Percentiles rank a stretch among this genome's conserved stretches.
Conservation (phyloP, 2,113 vertebrate species). For the Pseudopipra pipra region DNA sequence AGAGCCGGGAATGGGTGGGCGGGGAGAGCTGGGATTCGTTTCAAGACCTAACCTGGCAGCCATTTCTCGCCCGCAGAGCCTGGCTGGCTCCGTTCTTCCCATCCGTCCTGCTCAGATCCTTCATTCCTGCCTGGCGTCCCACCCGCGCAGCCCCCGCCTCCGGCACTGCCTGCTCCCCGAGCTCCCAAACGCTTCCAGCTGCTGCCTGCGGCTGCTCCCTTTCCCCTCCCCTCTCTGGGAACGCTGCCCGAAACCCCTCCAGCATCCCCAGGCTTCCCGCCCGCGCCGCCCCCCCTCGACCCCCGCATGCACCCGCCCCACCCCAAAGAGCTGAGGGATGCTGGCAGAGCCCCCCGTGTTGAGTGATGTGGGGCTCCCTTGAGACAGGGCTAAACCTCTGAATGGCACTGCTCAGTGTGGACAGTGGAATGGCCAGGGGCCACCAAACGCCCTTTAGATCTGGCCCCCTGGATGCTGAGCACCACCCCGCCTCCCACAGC, state of each 20-base stretch:
- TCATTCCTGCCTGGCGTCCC: constrained; percentile 11
- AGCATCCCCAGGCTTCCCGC: neutral
- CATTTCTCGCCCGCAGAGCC: neutral
- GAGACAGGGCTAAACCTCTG: neutral
- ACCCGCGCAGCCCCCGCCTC: neutral
- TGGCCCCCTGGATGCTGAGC: neutral
- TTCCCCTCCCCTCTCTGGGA: neutral
- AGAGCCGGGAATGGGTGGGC: neutral
- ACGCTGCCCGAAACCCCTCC: neutral
- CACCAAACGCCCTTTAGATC: neutral
- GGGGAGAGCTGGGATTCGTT: neutral
- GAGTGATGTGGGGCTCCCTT: neutral
- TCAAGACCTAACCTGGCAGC: neutral
- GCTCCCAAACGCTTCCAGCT: neutral
- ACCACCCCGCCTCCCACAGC: neutral
- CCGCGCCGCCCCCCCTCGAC: neutral
- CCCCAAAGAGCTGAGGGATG: neutral
- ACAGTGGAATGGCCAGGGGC: neutral
- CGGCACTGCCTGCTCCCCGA: neutral
- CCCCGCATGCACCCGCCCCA: neutral
- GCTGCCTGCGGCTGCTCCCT: neutral
- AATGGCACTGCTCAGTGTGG: neutral
- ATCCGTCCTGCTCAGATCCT: neutral
- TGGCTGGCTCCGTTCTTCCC: neutral
- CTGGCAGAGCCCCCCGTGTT: neutral